phyloP scores from a whole-genome alignment of 1,140 invertebrate genomes.

The Conopomorpha cramerella region DNA sequence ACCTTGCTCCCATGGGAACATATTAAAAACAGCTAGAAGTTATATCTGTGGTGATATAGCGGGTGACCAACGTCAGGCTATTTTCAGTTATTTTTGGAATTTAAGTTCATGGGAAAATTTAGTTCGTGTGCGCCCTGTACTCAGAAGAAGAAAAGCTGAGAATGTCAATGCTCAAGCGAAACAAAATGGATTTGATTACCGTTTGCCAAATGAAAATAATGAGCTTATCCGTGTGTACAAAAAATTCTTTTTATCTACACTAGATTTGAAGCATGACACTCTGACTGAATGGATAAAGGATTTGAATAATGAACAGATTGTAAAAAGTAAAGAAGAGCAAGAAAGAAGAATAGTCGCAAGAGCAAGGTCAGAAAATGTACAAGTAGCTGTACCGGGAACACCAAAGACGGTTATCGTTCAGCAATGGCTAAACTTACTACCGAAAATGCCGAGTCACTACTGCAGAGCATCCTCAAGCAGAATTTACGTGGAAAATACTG shows the following conservation, averaged over 20 bases:
- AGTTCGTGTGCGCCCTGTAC: background rate
- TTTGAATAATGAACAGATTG: background rate
- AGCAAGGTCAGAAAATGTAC: background rate
- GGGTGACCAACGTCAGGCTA: background rate
- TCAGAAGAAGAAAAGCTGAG: background rate
- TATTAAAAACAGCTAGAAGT: too few relatives aligned
- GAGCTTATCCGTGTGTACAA: too few relatives aligned
- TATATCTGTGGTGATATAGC: too few relatives aligned
- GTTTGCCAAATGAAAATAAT: background rate
- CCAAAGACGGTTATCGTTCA: background rate
- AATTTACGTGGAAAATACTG: conserved; percentile 1
- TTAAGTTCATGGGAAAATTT: conserved; percentile 1
- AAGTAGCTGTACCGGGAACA: background rate
- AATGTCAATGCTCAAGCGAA: background rate
- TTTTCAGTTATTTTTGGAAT: conserved; percentile 1
- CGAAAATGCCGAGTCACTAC: too few relatives aligned
- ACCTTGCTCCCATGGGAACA: too few relatives aligned
- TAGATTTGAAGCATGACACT: background rate
- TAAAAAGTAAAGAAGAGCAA: background rate
- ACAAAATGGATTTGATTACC: background rate
- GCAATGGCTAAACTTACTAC: background rate
- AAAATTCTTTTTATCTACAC: background rate
- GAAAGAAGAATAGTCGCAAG: background rate
- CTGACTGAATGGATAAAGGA: background rate
- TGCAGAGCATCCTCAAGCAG: background rate